phyloP scores from a whole-genome alignment of 2,113 vertebrate species.

The Hemiscyllium ocellatum region DNA sequence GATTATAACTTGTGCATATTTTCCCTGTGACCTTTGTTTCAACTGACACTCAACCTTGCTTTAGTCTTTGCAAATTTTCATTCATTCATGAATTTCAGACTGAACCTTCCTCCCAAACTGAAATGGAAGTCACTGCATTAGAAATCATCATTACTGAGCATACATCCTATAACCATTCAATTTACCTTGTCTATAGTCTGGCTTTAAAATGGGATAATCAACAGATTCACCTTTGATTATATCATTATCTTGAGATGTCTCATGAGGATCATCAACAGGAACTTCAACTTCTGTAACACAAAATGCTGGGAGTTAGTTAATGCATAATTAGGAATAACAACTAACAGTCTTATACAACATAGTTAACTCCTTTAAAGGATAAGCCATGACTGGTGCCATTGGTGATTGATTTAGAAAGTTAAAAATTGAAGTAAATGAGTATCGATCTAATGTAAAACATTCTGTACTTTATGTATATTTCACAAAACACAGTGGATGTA shows the following conservation, averaged over 20 bases:
- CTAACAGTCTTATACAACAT: not conserved
- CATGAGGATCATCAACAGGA: constrained; percentile 60
- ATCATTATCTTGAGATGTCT: constrained; percentile 61
- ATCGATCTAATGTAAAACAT: not conserved
- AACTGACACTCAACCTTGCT: not conserved
- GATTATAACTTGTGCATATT: not conserved
- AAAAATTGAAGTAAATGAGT: not conserved
- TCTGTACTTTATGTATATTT: not conserved
- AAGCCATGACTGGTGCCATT: not conserved
- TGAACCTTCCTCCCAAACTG: no score
- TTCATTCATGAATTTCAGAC: not conserved
- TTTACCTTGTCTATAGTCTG: constrained; percentile 58
- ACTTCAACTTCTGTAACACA: constrained; percentile 52
- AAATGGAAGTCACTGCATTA: not conserved
- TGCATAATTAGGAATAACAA: not conserved
- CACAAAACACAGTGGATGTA: not conserved
- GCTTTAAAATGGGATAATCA: constrained; percentile 53
- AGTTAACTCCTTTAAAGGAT: not conserved
- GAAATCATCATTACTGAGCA: not conserved
- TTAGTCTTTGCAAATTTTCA: not conserved
- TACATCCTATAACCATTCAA: not conserved
- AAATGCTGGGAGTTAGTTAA: not conserved
- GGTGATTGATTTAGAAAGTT: not conserved
- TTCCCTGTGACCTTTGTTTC: not conserved
- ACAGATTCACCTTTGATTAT: constrained; percentile 59